Conservation (phyloP, 1,140 invertebrate genomes). For the Pseudomyrmex pallidus region DNA sequence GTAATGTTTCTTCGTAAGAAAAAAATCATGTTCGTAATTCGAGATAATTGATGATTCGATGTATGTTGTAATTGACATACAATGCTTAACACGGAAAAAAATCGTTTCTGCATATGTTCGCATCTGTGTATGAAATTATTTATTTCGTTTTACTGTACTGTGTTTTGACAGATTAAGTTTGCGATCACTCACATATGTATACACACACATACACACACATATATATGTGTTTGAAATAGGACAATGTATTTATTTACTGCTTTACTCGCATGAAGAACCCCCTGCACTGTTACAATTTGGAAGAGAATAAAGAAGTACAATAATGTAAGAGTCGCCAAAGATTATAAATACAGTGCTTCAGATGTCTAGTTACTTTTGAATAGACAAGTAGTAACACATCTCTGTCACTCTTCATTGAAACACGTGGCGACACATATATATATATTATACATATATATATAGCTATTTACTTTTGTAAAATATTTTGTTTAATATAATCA, state of each 20-base stretch:
- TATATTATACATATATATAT: conserved; percentile 19
- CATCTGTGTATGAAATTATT: conserved; percentile 1
- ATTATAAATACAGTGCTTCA: conserved; percentile 59
- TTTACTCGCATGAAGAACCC: conserved; percentile 18
- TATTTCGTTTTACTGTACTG: not conserved
- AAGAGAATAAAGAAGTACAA: conserved; percentile 53
- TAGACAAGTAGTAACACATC: conserved; percentile 68
- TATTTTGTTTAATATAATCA: conserved; percentile 80
- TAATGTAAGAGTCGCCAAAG: conserved; percentile 64
- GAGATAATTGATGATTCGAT: conserved; percentile 29
- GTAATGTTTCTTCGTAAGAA: conserved; percentile 6
- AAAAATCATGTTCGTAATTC: conserved; percentile 22
- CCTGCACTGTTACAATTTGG: conserved; percentile 9
- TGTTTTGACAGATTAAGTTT: too few species aligned
- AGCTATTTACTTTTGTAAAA: conserved; percentile 83
- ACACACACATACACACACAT: too few species aligned
- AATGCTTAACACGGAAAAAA: not conserved
- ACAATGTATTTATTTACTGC: conserved; percentile 2
- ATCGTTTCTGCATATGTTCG: conserved; percentile 37
- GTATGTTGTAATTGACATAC: not conserved
- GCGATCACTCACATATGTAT: too few species aligned
- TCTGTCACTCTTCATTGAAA: conserved; percentile 67
- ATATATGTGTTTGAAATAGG: conserved; percentile 16
- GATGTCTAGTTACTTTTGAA: conserved; percentile 76
- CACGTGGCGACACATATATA: conserved; percentile 58